These are phyloP conservation scores for Prunella strophiata DNA, from an alignment of 2,797 vertebrate species.

Conservation along the genomic window DNA sequence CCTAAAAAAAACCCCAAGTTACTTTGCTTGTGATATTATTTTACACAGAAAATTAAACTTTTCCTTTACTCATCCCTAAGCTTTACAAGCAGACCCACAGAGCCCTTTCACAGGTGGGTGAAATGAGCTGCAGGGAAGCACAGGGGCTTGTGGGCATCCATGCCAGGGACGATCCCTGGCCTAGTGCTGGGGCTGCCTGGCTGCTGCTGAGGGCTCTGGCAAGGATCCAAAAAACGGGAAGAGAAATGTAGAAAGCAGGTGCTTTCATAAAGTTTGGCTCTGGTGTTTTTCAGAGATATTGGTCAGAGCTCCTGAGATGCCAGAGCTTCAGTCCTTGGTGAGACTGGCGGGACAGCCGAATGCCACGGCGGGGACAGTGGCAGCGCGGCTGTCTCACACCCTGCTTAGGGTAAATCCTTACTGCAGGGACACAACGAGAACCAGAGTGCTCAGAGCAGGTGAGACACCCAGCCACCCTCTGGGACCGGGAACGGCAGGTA, in stretches of 20 bases:
- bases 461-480: neutral
- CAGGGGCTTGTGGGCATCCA: neutral
- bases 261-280: neutral
- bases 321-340: neutral
- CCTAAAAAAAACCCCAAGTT: neutral
- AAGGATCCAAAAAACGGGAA: neutral
- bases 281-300: neutral
- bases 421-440: neutral
- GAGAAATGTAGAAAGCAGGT: neutral
- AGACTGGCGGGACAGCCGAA: accelerated
- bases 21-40: neutral
- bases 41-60: neutral
- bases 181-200: neutral
- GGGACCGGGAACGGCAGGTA: neutral
- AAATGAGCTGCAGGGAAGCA: neutral
- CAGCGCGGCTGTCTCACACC: neutral
- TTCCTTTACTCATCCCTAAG: neutral
- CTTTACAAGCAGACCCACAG: neutral
- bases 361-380: accelerated
- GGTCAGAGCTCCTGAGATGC: neutral
- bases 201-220: neutral
- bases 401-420: neutral
- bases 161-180: accelerated
- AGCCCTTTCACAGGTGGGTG: neutral
- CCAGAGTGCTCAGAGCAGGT: neutral